phyloP scores from a whole-genome alignment of 2,113 vertebrate species.

The Pristiophorus japonicus region DNA sequence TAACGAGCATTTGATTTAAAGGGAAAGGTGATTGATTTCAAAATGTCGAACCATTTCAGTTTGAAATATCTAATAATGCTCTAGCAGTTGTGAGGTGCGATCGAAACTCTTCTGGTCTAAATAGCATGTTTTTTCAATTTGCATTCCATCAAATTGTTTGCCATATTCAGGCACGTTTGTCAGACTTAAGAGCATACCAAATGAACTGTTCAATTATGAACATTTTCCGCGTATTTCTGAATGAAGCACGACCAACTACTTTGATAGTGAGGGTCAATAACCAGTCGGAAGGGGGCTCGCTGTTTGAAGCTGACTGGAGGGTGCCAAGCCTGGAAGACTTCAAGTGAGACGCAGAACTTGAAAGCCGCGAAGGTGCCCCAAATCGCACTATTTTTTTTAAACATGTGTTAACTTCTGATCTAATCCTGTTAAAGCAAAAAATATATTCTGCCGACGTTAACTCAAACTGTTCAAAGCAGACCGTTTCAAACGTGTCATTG shows the following conservation, averaged over 20 bases:
- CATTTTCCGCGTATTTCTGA: background rate
- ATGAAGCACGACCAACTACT: background rate
- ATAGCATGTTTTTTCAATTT: background rate
- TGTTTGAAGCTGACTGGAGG: background rate
- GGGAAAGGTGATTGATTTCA: background rate
- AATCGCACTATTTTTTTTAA: background rate
- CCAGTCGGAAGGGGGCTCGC: background rate
- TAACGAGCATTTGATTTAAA: background rate
- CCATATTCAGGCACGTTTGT: background rate
- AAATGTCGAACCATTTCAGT: background rate
- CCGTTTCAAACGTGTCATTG: too few species aligned
- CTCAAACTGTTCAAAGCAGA: background rate
- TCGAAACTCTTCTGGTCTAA: background rate
- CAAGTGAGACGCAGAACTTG: background rate
- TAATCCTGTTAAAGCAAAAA: conserved; percentile 17
- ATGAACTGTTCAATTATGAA: background rate
- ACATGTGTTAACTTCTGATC: background rate
- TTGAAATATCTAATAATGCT: background rate
- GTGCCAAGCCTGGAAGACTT: background rate
- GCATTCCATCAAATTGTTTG: background rate
- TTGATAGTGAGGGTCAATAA: background rate
- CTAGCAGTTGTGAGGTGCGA: background rate
- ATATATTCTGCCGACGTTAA: background rate
- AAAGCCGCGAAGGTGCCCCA: background rate
- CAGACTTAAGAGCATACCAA: background rate